Evolutionary conservation across 2,888 invertebrate genomes (phyloP), one percentile per base, ranked within the genome.

Genomic region (Dryomyza anilis): DNA sequence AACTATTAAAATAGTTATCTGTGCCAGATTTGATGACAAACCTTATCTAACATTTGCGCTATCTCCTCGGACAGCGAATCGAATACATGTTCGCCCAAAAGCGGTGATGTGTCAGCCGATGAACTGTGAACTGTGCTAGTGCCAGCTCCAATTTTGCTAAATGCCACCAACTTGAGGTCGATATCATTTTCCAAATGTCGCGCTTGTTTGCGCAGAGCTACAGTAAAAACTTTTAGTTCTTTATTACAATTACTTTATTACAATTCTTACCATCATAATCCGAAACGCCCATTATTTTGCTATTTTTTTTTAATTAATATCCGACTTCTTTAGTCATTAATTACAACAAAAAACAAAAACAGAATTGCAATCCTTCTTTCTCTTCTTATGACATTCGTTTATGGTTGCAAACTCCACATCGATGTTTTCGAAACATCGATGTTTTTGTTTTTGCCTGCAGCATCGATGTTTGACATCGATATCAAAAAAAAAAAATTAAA

Each of bases 121-220:
- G 73, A 59, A 1, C 83, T 82, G 60, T 73, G 74, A 1, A 87
- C 84, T 53, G 83, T 79, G 65, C 71, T 71, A 56, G 77, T 79
- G 70, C 89, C 90, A 59, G 94, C 91, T 21, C 95, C 95, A 39
- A 98, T 86, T 85, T 98, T 98, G 82, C 96, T 97, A 80, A 96
- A 95, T 6, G 94, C 93, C 2, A 98, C 95, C 69, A 98, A 85
- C 83, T 98, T 98, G 12, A 95, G 86, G 83, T 98, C 98, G 73
- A 98, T 95, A 81, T 97, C 98, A 86, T 97, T 98, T 84, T 98
- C 98, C 59, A 98, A 84, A 67, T 92, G 90, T 66, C 98, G 86
- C 1, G 98, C 98, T 83, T 96, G 94, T 82, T 95, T 96, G 60
- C 97, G 87, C 63, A 97, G 84, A 82, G 95, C 97, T 71, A 27